phyloP scores from a whole-genome alignment of 2,113 vertebrate species.

The Acanthochromis polyacanthus region DNA sequence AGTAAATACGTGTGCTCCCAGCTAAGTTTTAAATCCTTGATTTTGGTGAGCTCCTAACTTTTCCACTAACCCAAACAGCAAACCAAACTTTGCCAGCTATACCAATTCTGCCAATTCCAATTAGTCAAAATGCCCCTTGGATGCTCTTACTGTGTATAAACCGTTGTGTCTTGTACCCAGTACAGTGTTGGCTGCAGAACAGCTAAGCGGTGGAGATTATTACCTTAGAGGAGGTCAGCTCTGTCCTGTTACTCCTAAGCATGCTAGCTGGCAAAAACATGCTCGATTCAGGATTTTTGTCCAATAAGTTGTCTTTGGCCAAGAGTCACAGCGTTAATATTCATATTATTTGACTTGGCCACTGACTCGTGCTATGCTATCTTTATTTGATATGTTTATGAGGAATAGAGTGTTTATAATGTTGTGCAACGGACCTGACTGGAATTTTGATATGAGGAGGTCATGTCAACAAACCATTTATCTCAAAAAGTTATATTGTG shows the following conservation, averaged over 20 bases:
- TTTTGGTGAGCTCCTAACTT: not conserved
- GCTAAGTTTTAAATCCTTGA: not conserved
- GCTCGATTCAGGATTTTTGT: conserved; percentile 29
- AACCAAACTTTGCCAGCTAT: not conserved
- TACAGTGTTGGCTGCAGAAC: conserved; percentile 14
- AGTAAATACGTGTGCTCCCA: not conserved
- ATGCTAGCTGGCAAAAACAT: conserved; percentile 29
- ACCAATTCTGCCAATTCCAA: conserved; percentile 5
- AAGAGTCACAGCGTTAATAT: conserved; percentile 32
- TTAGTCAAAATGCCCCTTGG: conserved; percentile 27
- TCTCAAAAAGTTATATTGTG: not conserved
- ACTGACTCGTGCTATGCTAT: conserved; percentile 35
- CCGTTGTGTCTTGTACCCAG: not conserved
- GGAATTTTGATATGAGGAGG: conserved; percentile 39
- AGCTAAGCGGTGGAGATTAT: conserved; percentile 19
- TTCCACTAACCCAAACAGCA: not conserved
- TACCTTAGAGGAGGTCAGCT: conserved; percentile 44
- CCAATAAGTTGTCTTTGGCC: conserved; percentile 53
- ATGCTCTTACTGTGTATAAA: not conserved
- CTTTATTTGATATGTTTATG: conserved; percentile 60
- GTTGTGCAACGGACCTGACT: conserved; percentile 38
- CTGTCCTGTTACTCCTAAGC: conserved; percentile 35
- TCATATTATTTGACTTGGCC: conserved; percentile 64
- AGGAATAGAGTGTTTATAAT: conserved; percentile 31
- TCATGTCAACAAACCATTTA: conserved; percentile 25